Percentiles rank a stretch among this genome's conserved stretches.
These are phyloP conservation scores for Cryptotermes secundus DNA, from an alignment of 1,140 invertebrate genomes.

Conservation along the genomic window DNA sequence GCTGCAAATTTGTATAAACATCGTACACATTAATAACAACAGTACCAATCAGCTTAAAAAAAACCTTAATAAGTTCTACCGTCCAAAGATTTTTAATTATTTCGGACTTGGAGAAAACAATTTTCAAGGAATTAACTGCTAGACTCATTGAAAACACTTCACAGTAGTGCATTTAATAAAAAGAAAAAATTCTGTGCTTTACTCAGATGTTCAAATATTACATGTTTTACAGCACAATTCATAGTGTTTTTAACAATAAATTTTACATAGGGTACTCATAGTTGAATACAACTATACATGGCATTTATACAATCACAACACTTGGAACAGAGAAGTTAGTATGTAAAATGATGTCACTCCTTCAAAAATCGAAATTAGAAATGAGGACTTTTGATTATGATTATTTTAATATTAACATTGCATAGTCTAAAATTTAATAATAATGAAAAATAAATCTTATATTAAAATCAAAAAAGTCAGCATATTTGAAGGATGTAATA, in stretches of 20 bases:
- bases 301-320: conserved; percentile 27
- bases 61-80: no score
- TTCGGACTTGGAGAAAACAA: no score
- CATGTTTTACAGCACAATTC: not conserved
- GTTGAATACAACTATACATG: conserved; percentile 25
- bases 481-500: conserved; percentile 1
- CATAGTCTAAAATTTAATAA: conserved; percentile 15
- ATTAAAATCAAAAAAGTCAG: not conserved
- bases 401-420: not conserved
- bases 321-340: conserved; percentile 28
- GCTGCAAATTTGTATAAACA: no score
- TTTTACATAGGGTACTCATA: not conserved
- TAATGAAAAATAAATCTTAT: not conserved
- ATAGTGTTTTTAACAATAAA: not conserved
- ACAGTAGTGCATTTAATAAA: not conserved
- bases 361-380: not conserved
- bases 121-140: not conserved
- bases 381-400: not conserved
- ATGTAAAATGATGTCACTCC: conserved; percentile 6
- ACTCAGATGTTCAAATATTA: not conserved
- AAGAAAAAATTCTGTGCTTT: not conserved
- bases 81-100: no score
- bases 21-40: no score
- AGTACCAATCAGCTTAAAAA: no score
- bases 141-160: not conserved